Base-by-base conservation (phyloP, 2,888 invertebrate genomes). In the Agonopterix arenella region DNA sequence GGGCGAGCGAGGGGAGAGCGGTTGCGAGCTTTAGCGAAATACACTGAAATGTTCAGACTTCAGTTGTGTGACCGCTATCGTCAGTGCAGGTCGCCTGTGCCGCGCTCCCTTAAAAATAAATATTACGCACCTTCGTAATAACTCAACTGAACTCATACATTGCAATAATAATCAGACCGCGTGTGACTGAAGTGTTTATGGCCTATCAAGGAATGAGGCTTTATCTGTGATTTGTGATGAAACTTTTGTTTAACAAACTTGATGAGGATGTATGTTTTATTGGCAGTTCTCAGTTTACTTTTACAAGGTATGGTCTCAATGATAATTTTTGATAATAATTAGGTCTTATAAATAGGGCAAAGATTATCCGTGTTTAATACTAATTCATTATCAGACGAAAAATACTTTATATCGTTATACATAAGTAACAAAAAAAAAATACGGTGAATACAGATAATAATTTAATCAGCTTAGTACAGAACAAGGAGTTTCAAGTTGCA, bases 221-320 rank as follows among this genome's bases (percentile, higher is more conserved):
- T 57, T 16, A 41, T 58, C 61, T 73, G 83, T 84, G 82, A 71
- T 72, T 77, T 76, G 84, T 83, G 80, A 80, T 76, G 73, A 69
- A 73, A 80, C 73, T 70, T 69, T 73, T 74, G 61, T 63, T 69
- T 68, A 68, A 62, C 68, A 71, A 70, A 70, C 62, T 68, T 70
- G 61, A 72, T 75, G 72, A 85, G 84, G 84, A 88, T 88, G 86
- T 81, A 82, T 76, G 66, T 84, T 72, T 67, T 79, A 70, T 70
- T 84, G 60, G 70, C 71, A 59, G 66, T 84, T 59, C 59, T 85
- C 66, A 77, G 79, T 70, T 76, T 88, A 67, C 74, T 86, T 66
- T 70, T 85, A 62, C 80, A 82, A 84, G 86, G 85, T 85, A 83
- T n/a, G 10, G 40, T 28, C 18, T 5, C 28, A 28, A 28, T 28